Percentiles rank a stretch among this genome's conserved stretches.
Evolutionary conservation across 2,888 invertebrate species (phyloP).

Genomic region (Chesias legatella): DNA sequence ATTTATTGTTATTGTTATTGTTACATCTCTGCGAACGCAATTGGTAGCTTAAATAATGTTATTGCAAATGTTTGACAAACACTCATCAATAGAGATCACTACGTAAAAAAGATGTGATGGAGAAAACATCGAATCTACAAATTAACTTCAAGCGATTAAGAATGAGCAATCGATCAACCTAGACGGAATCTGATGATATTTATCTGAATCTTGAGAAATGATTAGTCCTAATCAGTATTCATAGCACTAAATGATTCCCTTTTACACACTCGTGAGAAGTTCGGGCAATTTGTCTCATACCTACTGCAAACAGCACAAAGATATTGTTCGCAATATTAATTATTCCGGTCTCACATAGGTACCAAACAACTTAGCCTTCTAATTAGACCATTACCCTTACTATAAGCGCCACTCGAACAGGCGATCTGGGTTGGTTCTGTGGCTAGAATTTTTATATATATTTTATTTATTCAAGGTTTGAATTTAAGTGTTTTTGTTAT

Average conservation of each 20-base stretch:
- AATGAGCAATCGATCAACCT: no score
- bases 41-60: constrained; percentile 1
- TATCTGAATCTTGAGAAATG: no score
- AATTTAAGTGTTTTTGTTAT: no score
- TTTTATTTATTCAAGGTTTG: no score
- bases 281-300: neutral
- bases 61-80: constrained; percentile 2
- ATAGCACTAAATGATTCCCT: neutral
- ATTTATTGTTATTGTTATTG: constrained; percentile 31
- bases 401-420: neutral
- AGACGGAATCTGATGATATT: no score
- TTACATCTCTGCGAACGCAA: constrained; percentile 1
- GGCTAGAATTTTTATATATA: no score
- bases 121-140: no score
- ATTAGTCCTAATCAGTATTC: neutral
- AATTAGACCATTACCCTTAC: constrained; percentile 12
- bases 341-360: constrained; percentile 23
- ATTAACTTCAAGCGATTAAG: no score
- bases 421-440: no score
- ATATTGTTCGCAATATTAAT: constrained; percentile 30
- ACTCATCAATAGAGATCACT: no score
- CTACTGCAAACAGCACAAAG: constrained; percentile 16
- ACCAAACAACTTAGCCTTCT: constrained; percentile 13
- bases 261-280: neutral
- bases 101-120: no score